Percentiles rank a stretch among this genome's conserved stretches.
phyloP scores from a whole-genome alignment of 2,113 vertebrate species.

The Psophia crepitans region DNA sequence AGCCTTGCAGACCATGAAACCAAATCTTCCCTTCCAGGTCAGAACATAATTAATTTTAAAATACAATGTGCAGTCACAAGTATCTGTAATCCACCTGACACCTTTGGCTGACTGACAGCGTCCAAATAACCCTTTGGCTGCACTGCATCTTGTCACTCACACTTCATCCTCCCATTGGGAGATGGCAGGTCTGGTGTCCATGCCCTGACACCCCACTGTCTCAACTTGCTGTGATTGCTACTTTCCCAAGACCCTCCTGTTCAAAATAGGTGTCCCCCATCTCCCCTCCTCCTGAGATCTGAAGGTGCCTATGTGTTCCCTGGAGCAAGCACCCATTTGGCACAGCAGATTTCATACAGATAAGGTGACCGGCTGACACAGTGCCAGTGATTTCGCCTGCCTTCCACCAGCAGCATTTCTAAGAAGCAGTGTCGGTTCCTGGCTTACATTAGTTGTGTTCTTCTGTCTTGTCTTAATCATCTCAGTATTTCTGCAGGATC shows the following conservation, averaged over 20 bases:
- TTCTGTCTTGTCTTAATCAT: not conserved
- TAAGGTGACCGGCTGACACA: not conserved
- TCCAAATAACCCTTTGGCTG: not conserved
- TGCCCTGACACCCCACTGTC: not conserved
- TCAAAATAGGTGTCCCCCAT: not conserved
- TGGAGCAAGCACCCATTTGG: not conserved
- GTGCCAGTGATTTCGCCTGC: not conserved
- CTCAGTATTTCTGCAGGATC: not conserved
- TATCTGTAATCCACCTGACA: not conserved
- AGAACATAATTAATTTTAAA: not conserved
- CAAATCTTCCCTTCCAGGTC: not conserved
- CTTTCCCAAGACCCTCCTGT: not conserved
- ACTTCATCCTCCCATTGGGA: not conserved
- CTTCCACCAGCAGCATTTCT: not conserved
- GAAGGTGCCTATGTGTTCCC: not conserved
- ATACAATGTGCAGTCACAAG: not conserved
- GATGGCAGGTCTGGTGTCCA: not conserved
- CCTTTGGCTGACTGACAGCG: not conserved
- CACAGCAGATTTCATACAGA: not conserved
- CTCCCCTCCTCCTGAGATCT: not conserved
- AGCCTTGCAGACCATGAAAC: not conserved
- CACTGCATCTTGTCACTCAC: not conserved
- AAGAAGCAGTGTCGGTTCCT: not conserved
- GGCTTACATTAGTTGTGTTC: not conserved
- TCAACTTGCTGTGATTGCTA: not conserved